phyloP scores from a whole-genome alignment of 2,113 vertebrate species.

The Nyctereutes procyonoides region DNA sequence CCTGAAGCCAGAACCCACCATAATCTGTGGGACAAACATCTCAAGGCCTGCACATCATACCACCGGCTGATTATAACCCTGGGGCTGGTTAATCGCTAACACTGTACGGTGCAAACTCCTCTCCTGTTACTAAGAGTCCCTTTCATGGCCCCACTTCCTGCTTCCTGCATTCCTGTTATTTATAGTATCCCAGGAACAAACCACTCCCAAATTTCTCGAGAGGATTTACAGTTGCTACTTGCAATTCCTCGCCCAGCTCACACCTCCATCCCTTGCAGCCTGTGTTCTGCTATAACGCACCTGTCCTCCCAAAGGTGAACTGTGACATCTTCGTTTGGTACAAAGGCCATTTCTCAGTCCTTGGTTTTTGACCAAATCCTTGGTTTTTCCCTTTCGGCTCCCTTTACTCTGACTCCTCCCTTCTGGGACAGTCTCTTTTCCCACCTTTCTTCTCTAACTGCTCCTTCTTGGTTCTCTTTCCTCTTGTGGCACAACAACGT shows the following conservation, averaged over 20 bases:
- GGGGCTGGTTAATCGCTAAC: slow-evolving; percentile 61
- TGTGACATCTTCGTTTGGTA: neutral
- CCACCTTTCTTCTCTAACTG: neutral
- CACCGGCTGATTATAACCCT: slow-evolving; percentile 4
- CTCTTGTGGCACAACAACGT: neutral
- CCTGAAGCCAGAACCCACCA: neutral
- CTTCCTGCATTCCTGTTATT: slow-evolving; percentile 79
- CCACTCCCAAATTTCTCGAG: slow-evolving; percentile 77
- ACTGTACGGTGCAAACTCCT: slow-evolving; percentile 47
- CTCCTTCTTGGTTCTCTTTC: neutral
- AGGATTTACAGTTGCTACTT: slow-evolving; percentile 80
- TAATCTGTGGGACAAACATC: neutral
- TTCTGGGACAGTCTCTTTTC: neutral
- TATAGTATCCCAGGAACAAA: slow-evolving; percentile 77
- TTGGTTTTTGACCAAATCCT: neutral
- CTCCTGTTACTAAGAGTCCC: slow-evolving; percentile 70
- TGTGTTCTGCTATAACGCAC: neutral
- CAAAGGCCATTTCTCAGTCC: neutral
- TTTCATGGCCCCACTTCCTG: slow-evolving; percentile 78
- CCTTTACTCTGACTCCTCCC: neutral
- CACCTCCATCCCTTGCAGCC: slow-evolving; percentile 38
- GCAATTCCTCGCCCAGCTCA: slow-evolving; percentile 68
- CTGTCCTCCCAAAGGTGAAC: slow-evolving; percentile 37
- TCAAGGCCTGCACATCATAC: neutral
- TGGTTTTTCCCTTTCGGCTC: neutral